A percentile compares a stretch with the other conserved stretches of the same genome.
Conservation (phyloP, 2,888 invertebrate species). For the Diabrotica balteata region DNA sequence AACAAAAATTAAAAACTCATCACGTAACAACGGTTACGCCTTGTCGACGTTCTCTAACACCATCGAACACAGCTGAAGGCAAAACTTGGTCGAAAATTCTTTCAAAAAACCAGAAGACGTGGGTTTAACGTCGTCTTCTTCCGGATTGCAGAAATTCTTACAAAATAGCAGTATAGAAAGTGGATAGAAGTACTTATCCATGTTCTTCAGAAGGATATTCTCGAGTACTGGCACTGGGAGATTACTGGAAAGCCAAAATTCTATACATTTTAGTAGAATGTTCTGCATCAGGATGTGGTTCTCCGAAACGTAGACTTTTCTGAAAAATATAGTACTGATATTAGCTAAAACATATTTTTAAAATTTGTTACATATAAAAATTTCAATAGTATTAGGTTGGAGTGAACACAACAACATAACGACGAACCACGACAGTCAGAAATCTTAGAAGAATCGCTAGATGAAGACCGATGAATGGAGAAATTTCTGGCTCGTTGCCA, state of each 20-base stretch:
- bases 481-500: no score
- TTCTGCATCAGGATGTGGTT: conserved; percentile 62
- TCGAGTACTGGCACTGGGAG: conserved; percentile 58
- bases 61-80: conserved; percentile 60
- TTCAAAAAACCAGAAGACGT: conserved; percentile 59
- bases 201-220: conserved; percentile 58
- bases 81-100: conserved; percentile 61
- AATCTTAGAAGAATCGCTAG: no score
- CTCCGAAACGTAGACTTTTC: conserved; percentile 55
- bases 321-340: background rate
- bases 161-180: conserved; percentile 60
- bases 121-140: conserved; percentile 45
- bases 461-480: no score
- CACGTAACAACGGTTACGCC: conserved; percentile 43
- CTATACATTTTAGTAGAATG: conserved; percentile 58
- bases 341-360: no score
- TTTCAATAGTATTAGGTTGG: no score
- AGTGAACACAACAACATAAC: no score
- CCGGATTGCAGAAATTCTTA: conserved; percentile 55
- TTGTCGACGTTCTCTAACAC: conserved; percentile 60
- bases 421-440: no score
- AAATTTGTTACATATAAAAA: no score
- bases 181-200: conserved; percentile 61
- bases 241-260: conserved; percentile 59
- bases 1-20: conserved; percentile 6